Percentiles rank a stretch among this genome's conserved stretches.
Conservation (phyloP, 1,140 invertebrate species). For the Aphaenogaster ashmeadi region DNA sequence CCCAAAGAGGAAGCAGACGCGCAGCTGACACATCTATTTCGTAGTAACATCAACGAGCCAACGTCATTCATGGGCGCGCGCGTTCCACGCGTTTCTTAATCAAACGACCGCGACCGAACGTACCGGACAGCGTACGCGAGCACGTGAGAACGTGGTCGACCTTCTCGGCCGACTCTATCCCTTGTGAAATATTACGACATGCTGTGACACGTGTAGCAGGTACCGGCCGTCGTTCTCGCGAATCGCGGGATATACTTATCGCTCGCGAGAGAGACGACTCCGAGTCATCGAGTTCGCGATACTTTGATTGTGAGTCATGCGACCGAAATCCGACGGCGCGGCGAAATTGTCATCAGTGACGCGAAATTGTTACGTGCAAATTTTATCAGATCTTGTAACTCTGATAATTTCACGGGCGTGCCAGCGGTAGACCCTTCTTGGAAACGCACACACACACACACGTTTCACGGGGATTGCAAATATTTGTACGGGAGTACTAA, state of each 20-base stretch:
- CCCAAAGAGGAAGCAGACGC: conserved; percentile 39
- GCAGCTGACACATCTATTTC: conserved; percentile 51
- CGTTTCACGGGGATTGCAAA: conserved; percentile 47
- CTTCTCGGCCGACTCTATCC: no score
- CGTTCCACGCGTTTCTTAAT: conserved; percentile 8
- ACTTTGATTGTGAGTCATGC: neutral
- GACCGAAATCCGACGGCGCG: neutral
- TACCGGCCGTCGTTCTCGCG: neutral
- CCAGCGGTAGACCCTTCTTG: neutral
- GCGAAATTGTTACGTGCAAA: neutral
- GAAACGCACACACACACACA: conserved; percentile 9
- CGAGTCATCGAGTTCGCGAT: neutral
- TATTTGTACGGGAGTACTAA: conserved; percentile 42
- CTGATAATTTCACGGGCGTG: neutral
- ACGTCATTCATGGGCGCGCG: conserved; percentile 3
- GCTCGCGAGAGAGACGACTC: no score
- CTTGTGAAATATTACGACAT: no score
- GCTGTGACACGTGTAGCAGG: conserved; percentile 48
- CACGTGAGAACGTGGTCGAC: neutral
- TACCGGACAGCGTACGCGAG: neutral
- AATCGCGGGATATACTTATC: no score
- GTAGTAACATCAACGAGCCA: conserved; percentile 31
- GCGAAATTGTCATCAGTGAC: neutral
- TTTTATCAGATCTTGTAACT: neutral
- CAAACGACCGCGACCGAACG: neutral